A percentile compares a stretch with the other conserved stretches of the same genome.
These are phyloP conservation scores for Polylopha cassiicola DNA, from an alignment of 2,888 invertebrate genomes.

Conservation along the genomic window DNA sequence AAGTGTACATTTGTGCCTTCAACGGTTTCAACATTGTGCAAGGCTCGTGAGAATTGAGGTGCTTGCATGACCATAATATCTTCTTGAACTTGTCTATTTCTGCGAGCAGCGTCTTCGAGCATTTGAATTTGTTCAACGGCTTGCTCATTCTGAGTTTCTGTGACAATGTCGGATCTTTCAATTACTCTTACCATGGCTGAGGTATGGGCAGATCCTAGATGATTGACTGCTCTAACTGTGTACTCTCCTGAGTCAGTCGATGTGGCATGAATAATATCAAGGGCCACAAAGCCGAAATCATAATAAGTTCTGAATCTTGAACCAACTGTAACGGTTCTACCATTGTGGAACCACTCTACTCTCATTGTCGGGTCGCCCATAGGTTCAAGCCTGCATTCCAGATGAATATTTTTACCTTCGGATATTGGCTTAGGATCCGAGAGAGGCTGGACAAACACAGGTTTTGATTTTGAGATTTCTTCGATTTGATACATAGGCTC, in stretches of 20 bases:
- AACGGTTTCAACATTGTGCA: conserved; percentile 93
- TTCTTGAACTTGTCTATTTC: conserved; percentile 83
- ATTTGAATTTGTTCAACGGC: conserved; percentile 94
- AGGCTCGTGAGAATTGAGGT: conserved; percentile 90
- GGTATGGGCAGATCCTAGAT: conserved; percentile 94
- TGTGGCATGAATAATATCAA: conserved; percentile 96
- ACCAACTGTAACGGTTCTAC: conserved; percentile 90
- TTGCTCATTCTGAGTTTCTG: conserved; percentile 94
- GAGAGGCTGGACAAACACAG: conserved; percentile 93
- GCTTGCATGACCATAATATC: conserved; percentile 90
- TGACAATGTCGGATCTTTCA: conserved; percentile 87
- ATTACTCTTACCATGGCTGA: conserved; percentile 93
- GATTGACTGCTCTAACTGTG: conserved; percentile 94
- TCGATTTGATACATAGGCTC: conserved; percentile 94
- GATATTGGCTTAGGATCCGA: conserved; percentile 90
- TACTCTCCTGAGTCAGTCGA: conserved; percentile 97
- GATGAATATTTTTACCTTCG: conserved; percentile 93
- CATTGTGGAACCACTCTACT: conserved; percentile 97
- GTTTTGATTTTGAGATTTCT: conserved; percentile 95
- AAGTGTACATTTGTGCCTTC: conserved; percentile 95
- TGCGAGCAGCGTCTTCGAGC: conserved; percentile 87
- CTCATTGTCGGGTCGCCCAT: conserved; percentile 98
- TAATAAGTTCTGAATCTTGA: conserved; percentile 96
- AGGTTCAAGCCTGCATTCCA: conserved; percentile 94
- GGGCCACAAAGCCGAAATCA: conserved; percentile 97